Percentiles rank a stretch among this genome's conserved stretches.
Evolutionary conservation across 2,888 invertebrate genomes (phyloP).

Genomic region (Cheilosia scutellata): DNA sequence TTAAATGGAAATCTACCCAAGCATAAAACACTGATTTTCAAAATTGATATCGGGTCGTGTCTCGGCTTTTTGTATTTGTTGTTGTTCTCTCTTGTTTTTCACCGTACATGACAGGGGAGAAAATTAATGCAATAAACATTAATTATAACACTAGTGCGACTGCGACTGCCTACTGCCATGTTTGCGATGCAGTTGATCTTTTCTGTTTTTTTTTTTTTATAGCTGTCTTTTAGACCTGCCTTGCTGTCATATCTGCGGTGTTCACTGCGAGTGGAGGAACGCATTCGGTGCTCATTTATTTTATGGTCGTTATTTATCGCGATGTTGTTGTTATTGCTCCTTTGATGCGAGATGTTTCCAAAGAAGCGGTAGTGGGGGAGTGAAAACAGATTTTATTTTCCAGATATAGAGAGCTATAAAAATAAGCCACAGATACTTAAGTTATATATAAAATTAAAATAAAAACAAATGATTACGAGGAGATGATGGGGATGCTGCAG

Average conservation of each 20-base stretch:
- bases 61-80: conserved; percentile 41
- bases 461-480: conserved; percentile 43
- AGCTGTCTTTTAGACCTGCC: conserved; percentile 54
- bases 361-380: neutral
- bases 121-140: conserved; percentile 76
- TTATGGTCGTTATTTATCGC: conserved; percentile 75
- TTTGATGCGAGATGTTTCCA: conserved; percentile 43
- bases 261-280: conserved; percentile 32
- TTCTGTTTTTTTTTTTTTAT: conserved; percentile 3
- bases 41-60: conserved; percentile 75
- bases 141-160: conserved; percentile 76
- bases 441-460: neutral
- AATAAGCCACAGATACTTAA: conserved; percentile 55
- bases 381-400: conserved; percentile 63
- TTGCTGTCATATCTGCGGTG: conserved; percentile 36
- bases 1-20: conserved; percentile 75
- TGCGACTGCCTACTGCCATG: conserved; percentile 76
- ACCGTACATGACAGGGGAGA: conserved; percentile 71
- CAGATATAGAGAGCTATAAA: conserved; percentile 66
- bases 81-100: conserved; percentile 17
- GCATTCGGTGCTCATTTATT: conserved; percentile 70
- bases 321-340: conserved; percentile 49
- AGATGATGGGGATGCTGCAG: conserved; percentile 3
- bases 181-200: conserved; percentile 58
- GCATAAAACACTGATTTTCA: conserved; percentile 75